A percentile compares a stretch with the other conserved stretches of the same genome.
Conservation (phyloP, 2,888 invertebrate species). For the Cantharis nigra region DNA sequence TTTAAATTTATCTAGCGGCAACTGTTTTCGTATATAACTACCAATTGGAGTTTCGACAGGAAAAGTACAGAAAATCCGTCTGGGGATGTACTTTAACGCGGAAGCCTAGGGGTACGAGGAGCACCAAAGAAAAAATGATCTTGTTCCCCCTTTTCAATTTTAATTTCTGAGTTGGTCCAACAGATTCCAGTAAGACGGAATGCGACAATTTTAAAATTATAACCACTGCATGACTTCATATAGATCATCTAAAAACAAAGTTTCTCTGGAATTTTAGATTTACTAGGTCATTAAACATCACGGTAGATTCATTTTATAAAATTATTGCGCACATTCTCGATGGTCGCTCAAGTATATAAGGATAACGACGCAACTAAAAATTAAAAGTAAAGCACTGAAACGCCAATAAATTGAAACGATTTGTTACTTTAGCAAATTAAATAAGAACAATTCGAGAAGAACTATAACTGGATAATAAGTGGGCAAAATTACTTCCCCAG, state of each 20-base stretch:
- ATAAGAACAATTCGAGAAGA: background rate
- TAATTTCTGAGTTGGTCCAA: background rate
- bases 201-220: constrained; percentile 1
- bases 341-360: constrained; percentile 15
- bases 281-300: constrained; percentile 18
- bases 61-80: background rate
- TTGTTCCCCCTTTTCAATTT: background rate
- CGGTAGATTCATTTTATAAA: constrained; percentile 14
- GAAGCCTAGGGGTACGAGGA: background rate
- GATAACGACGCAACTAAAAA: constrained; percentile 18
- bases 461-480: background rate
- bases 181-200: background rate
- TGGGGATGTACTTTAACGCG: background rate
- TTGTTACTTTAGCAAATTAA: background rate
- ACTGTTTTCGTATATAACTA: background rate
- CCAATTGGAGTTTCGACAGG: background rate
- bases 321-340: constrained; percentile 16
- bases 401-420: background rate
- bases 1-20: background rate
- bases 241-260: constrained; percentile 10
- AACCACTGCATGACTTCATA: constrained; percentile 1
- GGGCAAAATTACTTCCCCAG: background rate
- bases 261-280: constrained; percentile 20
- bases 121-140: background rate
- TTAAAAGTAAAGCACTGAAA: constrained; percentile 6